Evolutionary conservation across 2,888 invertebrate genomes (phyloP).

Genomic region (Theretra japonica): DNA sequence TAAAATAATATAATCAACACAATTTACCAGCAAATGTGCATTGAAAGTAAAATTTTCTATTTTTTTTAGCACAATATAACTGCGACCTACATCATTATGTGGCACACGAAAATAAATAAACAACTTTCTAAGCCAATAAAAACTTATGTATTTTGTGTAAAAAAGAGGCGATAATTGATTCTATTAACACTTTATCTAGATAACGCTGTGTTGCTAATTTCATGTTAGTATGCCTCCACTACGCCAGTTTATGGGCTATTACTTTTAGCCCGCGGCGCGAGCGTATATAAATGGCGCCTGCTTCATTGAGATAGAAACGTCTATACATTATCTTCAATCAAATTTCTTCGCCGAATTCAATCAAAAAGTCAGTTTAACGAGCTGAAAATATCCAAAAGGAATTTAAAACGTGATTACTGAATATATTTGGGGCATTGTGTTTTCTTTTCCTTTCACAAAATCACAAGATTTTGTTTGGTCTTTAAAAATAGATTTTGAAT

Average conservation of each 20-base stretch:
- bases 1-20: no score
- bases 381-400: not conserved
- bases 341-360: not conserved
- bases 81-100: slow-evolving; percentile 26
- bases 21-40: not conserved
- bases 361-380: not conserved
- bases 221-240: slow-evolving; percentile 20
- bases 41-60: slow-evolving; percentile 27
- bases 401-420: not conserved
- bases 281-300: not conserved
- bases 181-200: slow-evolving; percentile 41
- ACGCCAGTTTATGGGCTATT: slow-evolving; percentile 11
- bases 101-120: slow-evolving; percentile 30
- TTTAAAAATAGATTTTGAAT: not conserved
- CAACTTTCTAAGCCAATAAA: slow-evolving; percentile 35
- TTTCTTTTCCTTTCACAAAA: not conserved
- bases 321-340: not conserved
- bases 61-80: slow-evolving; percentile 1
- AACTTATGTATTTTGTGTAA: slow-evolving; percentile 40
- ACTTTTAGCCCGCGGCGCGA: slow-evolving; percentile 2
- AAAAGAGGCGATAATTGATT: slow-evolving; percentile 39
- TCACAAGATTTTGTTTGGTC: not conserved
- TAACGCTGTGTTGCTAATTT: slow-evolving; percentile 49
- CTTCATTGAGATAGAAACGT: not conserved
- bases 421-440: not conserved